These are phyloP conservation scores for Zaprionus bogoriensis DNA, from an alignment of 2,888 invertebrate genomes.

Conservation along the genomic window DNA sequence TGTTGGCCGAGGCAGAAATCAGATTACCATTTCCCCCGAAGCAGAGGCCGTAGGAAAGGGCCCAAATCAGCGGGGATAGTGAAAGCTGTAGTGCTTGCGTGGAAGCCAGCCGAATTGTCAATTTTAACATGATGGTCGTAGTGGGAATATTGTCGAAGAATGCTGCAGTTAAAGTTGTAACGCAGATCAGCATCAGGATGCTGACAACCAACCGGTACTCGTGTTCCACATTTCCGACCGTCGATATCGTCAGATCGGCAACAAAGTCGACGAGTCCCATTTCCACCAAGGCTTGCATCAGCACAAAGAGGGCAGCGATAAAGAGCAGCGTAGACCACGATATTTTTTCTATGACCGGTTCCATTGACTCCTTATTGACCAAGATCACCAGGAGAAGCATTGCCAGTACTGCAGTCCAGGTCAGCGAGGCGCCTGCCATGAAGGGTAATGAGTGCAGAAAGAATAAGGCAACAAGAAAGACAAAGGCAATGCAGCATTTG, in stretches of 20 bases:
- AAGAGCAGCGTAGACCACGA: slow-evolving; percentile 96
- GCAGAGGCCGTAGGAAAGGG: slow-evolving; percentile 93
- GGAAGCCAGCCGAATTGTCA: slow-evolving; percentile 87
- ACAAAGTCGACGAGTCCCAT: slow-evolving; percentile 92
- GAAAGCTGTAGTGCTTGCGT: slow-evolving; percentile 88
- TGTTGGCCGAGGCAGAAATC: slow-evolving; percentile 95
- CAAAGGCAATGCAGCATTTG: slow-evolving; percentile 88
- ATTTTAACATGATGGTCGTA: slow-evolving; percentile 94
- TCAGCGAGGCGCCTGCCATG: slow-evolving; percentile 88
- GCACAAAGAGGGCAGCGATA: slow-evolving; percentile 92
- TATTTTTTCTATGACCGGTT: slow-evolving; percentile 90
- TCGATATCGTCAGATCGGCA: slow-evolving; percentile 86
- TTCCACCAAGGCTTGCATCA: slow-evolving; percentile 93
- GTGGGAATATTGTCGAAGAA: slow-evolving; percentile 96
- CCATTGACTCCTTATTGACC: slow-evolving; percentile 90
- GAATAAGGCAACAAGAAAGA: slow-evolving; percentile 89
- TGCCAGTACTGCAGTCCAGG: slow-evolving; percentile 93
- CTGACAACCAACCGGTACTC: slow-evolving; percentile 87
- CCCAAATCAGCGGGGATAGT: slow-evolving; percentile 91
- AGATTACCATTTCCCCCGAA: slow-evolving; percentile 95
- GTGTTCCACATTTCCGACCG: slow-evolving; percentile 86
- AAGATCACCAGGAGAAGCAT: slow-evolving; percentile 90
- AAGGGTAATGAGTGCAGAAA: slow-evolving; percentile 91
- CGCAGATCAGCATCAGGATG: slow-evolving; percentile 90
- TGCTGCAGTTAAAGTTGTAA: slow-evolving; percentile 90